Percentiles rank a stretch among this genome's conserved stretches.
Evolutionary conservation across 2,888 invertebrate species (phyloP).

Genomic region (Petrolisthes cinctipes): DNA sequence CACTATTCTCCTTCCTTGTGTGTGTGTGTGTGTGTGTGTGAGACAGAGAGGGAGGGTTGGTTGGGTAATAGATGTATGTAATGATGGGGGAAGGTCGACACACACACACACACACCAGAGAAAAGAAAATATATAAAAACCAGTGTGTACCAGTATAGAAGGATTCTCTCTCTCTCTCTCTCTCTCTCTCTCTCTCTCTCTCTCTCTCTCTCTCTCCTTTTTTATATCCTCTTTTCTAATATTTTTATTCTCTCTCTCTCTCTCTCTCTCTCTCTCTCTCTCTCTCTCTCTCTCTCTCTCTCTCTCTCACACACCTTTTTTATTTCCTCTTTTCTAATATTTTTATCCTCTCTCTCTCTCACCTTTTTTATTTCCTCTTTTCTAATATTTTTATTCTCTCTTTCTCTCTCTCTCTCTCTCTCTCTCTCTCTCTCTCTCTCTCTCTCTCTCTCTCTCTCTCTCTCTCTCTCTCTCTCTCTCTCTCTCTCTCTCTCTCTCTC

Average conservation of each 20-base stretch:
- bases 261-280: constrained; percentile 10
- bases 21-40: too few relatives aligned
- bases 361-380: constrained; percentile 74
- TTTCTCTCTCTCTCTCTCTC: constrained; percentile 83
- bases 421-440: constrained; percentile 82
- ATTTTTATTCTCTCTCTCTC: constrained; percentile 76
- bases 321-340: constrained; percentile 83
- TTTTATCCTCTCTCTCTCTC: constrained; percentile 82
- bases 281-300: constrained; percentile 76
- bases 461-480: constrained; percentile 75
- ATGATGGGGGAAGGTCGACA: too few relatives aligned
- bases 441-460: constrained; percentile 13
- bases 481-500: constrained; percentile 80
- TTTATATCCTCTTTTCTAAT: too few relatives aligned
- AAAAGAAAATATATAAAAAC: background rate
- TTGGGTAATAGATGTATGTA: too few relatives aligned
- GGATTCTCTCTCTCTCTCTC: constrained; percentile 78
- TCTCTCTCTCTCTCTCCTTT: constrained; percentile 83
- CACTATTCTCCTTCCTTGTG: too few relatives aligned
- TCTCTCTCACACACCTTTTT: constrained; percentile 76
- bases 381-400: constrained; percentile 82
- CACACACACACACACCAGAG: background rate
- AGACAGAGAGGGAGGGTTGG: too few relatives aligned
- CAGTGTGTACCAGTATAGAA: too few relatives aligned
- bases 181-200: constrained; percentile 83